Evolutionary conservation across 2,113 vertebrate species (phyloP), one percentile per base, ranked within the genome.

Genomic region (Phalacrocorax aristotelis): DNA sequence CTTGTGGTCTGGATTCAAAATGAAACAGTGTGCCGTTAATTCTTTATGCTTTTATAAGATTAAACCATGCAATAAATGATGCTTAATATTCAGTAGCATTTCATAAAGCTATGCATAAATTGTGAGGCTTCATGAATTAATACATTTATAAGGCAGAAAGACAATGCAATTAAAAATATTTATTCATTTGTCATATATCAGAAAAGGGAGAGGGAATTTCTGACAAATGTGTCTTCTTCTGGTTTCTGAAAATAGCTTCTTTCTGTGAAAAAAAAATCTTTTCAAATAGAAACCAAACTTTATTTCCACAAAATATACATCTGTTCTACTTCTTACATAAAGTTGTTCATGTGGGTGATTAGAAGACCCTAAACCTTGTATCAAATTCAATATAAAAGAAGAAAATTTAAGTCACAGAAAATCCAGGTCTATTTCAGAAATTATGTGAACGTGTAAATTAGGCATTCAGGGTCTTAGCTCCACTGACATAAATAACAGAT

Each of bases 371-470:
- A 69, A 85, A 52, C 2, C 6, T 88, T 78, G 34, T 42, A 57
- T 22, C 8, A 83, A 69, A 90, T 46, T 83, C 49, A 74, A 77
- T 15, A 66, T 46, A 69, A 90, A 76, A 2, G 6, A 81, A 36
- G 21, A 86, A 83, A 81, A 70, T 25, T 4, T 36, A 74, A 65
- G 13, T 27, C 0, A 17, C 44, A 23, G 46, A 91, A 94, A 90
- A 38, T 32, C 25, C 14, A 26, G 7, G 15, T 57, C 18, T 70
- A 16, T 81, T 87, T 87, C 34, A 74, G 55, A 81, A 89, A 49
- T 61, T 0, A 49, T n/a, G 19, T 27, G 61, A 64, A 86, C 0
- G 0, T 61, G 32, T 57, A 74, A 86, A 32, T 85, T 60, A 85
- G 6, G 6, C 8, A 69, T 62, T 54, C 29, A 48, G 7, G 7